phyloP scores from a whole-genome alignment of 2,888 invertebrate species.

The Prenolepis imparis region DNA sequence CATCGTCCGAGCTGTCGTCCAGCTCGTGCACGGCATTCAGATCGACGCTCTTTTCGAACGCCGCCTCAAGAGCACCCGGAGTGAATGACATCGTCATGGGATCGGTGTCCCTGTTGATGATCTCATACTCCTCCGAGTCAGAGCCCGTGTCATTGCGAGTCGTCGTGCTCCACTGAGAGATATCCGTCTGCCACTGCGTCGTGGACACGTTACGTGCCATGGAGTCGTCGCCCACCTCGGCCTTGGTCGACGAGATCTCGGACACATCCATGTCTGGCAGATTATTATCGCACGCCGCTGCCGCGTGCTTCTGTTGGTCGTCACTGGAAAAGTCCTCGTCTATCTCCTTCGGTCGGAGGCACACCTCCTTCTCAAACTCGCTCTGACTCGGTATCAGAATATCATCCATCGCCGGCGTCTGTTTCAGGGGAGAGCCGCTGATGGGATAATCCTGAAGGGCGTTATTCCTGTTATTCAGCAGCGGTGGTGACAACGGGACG shows the following conservation, averaged over 20 bases:
- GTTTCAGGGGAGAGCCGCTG: slow-evolving; percentile 91
- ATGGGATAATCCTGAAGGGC: slow-evolving; percentile 76
- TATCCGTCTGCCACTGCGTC: slow-evolving; percentile 77
- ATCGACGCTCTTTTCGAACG: slow-evolving; percentile 83
- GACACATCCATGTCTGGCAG: slow-evolving; percentile 84
- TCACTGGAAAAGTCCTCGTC: slow-evolving; percentile 87
- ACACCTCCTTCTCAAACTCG: slow-evolving; percentile 90
- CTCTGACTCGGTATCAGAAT: slow-evolving; percentile 87
- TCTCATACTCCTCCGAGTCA: slow-evolving; percentile 77
- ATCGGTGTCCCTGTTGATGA: slow-evolving; percentile 71
- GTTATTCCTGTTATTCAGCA: slow-evolving; percentile 64
- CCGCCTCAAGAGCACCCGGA: slow-evolving; percentile 80
- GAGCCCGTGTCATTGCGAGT: slow-evolving; percentile 77
- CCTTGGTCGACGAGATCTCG: slow-evolving; percentile 87
- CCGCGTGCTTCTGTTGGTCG: slow-evolving; percentile 78
- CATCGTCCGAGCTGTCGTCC: slow-evolving; percentile 75
- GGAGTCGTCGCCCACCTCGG: slow-evolving; percentile 87
- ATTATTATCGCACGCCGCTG: slow-evolving; percentile 70
- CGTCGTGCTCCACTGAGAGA: slow-evolving; percentile 62
- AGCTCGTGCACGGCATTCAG: slow-evolving; percentile 86
- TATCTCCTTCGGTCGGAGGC: slow-evolving; percentile 89
- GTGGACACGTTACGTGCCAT: slow-evolving; percentile 81
- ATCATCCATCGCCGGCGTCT: slow-evolving; percentile 88
- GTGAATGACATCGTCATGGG: slow-evolving; percentile 84
- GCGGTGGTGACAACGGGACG: slow-evolving; percentile 89